These are phyloP conservation scores for Drosophila incognita DNA, from an alignment of 2,888 invertebrate genomes.

Conservation along the genomic window DNA sequence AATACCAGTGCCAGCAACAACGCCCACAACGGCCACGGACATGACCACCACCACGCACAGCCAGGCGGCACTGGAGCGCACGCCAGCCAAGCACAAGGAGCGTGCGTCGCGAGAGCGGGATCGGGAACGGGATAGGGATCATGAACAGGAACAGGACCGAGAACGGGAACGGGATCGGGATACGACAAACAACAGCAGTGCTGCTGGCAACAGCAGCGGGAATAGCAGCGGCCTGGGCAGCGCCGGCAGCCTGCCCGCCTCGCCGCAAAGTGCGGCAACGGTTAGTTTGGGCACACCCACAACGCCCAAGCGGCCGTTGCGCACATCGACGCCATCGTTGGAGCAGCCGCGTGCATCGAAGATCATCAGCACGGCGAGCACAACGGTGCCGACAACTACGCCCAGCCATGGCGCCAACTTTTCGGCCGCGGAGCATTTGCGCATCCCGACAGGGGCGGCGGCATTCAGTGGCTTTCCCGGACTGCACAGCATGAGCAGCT, in stretches of 20 bases:
- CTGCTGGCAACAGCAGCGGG: constrained; percentile 39
- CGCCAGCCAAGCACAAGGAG: constrained; percentile 54
- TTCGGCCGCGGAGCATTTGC: constrained; percentile 75
- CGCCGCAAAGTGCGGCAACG: constrained; percentile 60
- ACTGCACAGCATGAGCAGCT: constrained; percentile 83
- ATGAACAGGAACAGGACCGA: constrained; percentile 27
- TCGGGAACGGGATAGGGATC: constrained; percentile 5
- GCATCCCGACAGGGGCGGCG: constrained; percentile 83
- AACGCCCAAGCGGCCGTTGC: constrained; percentile 71
- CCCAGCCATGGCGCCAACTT: constrained; percentile 52
- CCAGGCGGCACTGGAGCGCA: constrained; percentile 52
- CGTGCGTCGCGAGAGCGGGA: constrained; percentile 32
- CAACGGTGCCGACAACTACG: constrained; percentile 71
- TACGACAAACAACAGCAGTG: constrained; percentile 50
- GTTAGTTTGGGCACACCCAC: constrained; percentile 66
- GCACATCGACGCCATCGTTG: constrained; percentile 75
- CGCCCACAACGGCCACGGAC: constrained; percentile 44
- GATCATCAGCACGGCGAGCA: constrained; percentile 69
- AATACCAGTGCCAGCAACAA: constrained; percentile 11
- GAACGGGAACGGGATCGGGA: constrained; percentile 18
- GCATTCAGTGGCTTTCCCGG: constrained; percentile 82
- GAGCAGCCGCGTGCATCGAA: constrained; percentile 42
- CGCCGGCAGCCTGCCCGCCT: constrained; percentile 65
- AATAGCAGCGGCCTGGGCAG: constrained; percentile 71
- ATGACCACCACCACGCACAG: constrained; percentile 59